phyloP scores from a whole-genome alignment of 2,113 vertebrate species.

The Mesitornis unicolor region DNA sequence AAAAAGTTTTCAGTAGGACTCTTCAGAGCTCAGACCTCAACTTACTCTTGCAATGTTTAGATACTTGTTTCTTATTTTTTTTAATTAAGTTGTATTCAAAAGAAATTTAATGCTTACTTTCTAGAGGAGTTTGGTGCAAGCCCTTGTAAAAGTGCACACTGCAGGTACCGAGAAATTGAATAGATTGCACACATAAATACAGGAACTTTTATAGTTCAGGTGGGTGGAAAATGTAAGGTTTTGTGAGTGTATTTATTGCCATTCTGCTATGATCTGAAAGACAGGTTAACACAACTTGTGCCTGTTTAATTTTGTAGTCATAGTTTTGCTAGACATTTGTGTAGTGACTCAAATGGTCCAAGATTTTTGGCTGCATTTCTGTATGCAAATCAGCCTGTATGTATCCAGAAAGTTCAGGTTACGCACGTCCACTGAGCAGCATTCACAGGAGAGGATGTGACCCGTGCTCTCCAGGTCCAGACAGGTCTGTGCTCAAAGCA shows the following conservation, averaged over 20 bases:
- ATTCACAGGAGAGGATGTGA: neutral
- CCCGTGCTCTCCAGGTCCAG: neutral
- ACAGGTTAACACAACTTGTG: neutral
- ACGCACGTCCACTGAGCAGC: neutral
- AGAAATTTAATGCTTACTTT: neutral
- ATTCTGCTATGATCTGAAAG: neutral
- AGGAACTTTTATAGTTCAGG: neutral
- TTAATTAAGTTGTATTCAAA: neutral
- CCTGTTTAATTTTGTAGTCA: neutral
- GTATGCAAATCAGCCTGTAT: neutral
- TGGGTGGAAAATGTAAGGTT: neutral
- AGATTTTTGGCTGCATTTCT: neutral
- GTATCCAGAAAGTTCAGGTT: neutral
- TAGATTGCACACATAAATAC: neutral
- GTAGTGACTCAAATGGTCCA: neutral
- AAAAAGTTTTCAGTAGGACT: neutral
- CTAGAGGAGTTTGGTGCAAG: neutral
- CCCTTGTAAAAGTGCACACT: neutral
- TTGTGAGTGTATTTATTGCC: neutral
- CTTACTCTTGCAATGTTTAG: neutral
- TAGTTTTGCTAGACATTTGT: neutral
- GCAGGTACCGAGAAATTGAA: neutral
- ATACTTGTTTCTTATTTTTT: neutral
- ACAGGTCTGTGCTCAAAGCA: conserved; percentile 41
- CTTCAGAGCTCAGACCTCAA: neutral